These are phyloP conservation scores for Antheraea assamensis DNA, from an alignment of 2,888 invertebrate genomes.

Conservation along the genomic window DNA sequence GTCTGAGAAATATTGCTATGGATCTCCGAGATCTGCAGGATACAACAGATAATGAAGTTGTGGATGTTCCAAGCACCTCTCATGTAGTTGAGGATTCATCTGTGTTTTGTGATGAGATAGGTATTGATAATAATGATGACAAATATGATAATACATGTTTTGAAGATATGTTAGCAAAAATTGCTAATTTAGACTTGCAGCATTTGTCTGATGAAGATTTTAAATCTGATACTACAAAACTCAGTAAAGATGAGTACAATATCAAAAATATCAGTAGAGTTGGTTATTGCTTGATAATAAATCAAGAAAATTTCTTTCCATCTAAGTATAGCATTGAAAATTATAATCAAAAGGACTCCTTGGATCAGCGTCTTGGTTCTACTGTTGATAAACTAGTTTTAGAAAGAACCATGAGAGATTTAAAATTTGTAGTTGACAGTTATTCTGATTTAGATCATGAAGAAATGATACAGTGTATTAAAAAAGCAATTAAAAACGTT, in stretches of 20 bases:
- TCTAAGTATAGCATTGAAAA: slow-evolving; percentile 60
- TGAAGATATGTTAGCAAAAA: neutral
- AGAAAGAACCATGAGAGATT: slow-evolving; percentile 56
- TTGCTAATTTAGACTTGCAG: slow-evolving; percentile 29
- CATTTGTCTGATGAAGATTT: slow-evolving; percentile 50
- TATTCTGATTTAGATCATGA: slow-evolving; percentile 54
- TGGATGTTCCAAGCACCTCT: slow-evolving; percentile 22
- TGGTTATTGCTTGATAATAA: slow-evolving; percentile 71
- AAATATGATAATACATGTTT: slow-evolving; percentile 11
- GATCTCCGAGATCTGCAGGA: slow-evolving; percentile 53
- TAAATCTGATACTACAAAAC: slow-evolving; percentile 54
- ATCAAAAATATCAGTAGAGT: slow-evolving; percentile 61
- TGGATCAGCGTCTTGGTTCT: slow-evolving; percentile 59
- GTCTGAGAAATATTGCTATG: slow-evolving; percentile 46
- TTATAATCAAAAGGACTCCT: slow-evolving; percentile 32
- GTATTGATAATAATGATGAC: neutral
- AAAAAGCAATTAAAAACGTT: slow-evolving; percentile 53
- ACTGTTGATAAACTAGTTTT: slow-evolving; percentile 54
- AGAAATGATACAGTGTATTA: slow-evolving; percentile 59
- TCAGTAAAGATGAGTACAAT: slow-evolving; percentile 48
- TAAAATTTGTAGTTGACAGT: slow-evolving; percentile 64
- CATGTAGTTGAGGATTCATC: slow-evolving; percentile 1
- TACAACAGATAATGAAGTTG: slow-evolving; percentile 37
- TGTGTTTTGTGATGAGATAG: slow-evolving; percentile 13
- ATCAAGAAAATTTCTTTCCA: slow-evolving; percentile 69